Evolutionary conservation across 2,888 invertebrate species (phyloP).

Genomic region (Rapana venosa): DNA sequence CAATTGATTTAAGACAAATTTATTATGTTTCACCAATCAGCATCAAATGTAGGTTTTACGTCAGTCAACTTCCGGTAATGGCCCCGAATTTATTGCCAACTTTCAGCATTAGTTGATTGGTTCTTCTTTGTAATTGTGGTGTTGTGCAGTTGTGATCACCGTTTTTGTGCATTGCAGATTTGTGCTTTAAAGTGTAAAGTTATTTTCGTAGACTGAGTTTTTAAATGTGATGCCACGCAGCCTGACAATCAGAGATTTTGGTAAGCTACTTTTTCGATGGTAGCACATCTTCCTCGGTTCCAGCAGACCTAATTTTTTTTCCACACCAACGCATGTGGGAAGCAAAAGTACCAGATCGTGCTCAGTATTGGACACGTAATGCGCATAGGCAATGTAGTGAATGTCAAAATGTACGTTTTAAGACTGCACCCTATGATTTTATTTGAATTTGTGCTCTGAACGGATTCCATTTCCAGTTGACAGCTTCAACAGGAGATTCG

Average conservation of each 20-base stretch:
- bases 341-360: neutral
- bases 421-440: neutral
- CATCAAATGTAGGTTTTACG: neutral
- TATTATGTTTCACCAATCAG: slow-evolving; percentile 30
- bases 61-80: slow-evolving; percentile 32
- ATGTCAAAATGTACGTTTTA: slow-evolving; percentile 1
- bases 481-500: no score
- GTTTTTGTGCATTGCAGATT: neutral
- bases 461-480: no score
- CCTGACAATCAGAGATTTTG: neutral
- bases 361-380: neutral
- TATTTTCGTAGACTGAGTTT: neutral
- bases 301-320: neutral
- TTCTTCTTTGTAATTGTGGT: neutral
- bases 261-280: neutral
- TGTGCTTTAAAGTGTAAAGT: neutral
- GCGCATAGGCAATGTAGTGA: neutral
- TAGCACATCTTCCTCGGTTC: neutral
- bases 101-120: slow-evolving; percentile 23
- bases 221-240: neutral
- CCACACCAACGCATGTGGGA: neutral
- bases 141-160: neutral
- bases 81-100: slow-evolving; percentile 32
- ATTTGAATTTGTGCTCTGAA: neutral
- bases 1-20: neutral